Conservation (phyloP, 92 coral and sea anemone species). For the Phenganax subtilis region DNA sequence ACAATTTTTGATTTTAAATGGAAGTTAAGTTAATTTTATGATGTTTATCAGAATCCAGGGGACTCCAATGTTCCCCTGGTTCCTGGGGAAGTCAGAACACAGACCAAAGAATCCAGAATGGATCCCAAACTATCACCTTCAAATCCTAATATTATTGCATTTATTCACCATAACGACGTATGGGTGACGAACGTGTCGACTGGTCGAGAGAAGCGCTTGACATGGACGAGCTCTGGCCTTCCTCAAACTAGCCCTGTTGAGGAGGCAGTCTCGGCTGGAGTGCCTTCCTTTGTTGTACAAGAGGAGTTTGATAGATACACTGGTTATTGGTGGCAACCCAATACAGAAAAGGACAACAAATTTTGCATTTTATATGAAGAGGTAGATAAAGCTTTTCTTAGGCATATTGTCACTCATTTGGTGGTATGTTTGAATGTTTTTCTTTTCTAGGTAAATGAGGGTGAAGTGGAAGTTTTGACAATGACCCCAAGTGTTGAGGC, state of each 20-base stretch:
- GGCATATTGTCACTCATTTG: background rate
- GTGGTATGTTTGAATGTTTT: background rate
- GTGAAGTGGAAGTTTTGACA: constrained; percentile 78
- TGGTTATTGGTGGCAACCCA: constrained; percentile 98
- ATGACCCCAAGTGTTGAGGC: constrained; percentile 85
- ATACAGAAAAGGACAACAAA: constrained; percentile 43
- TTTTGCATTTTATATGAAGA: constrained; percentile 92
- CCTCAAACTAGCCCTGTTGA: constrained; percentile 52
- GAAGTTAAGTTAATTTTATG: background rate
- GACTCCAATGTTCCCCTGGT: constrained; percentile 37
- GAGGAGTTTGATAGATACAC: constrained; percentile 97
- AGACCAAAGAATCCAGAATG: constrained; percentile 76
- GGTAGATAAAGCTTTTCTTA: constrained; percentile 46
- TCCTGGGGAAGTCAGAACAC: constrained; percentile 80
- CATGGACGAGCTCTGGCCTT: constrained; percentile 78
- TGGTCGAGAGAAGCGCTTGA: constrained; percentile 70
- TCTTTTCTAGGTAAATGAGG: constrained; percentile 75
- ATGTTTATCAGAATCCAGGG: constrained; percentile 33
- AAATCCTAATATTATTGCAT: constrained; percentile 81
- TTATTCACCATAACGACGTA: constrained; percentile 87
- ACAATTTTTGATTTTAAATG: background rate
- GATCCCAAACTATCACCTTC: constrained; percentile 96
- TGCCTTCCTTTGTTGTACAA: constrained; percentile 92
- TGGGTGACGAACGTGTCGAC: constrained; percentile 80
- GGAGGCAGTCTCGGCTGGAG: constrained; percentile 91